A percentile compares a stretch with the other conserved stretches of the same genome.
Evolutionary conservation across 2,888 invertebrate species (phyloP).

Genomic region (Amphipyra berbera): DNA sequence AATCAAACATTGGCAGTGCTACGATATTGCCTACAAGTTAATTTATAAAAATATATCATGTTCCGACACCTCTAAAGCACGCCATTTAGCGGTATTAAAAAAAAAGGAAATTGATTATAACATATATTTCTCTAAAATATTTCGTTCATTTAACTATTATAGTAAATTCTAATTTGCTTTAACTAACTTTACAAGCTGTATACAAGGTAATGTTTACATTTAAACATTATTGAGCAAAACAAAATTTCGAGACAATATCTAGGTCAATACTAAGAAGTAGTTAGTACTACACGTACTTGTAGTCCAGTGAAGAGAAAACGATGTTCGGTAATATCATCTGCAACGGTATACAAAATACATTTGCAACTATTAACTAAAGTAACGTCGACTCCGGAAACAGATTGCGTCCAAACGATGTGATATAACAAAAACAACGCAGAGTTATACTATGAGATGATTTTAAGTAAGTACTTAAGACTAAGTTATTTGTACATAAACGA

Average conservation of each 20-base stretch:
- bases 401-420: slow-evolving; percentile 38
- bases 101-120: slow-evolving; percentile 23
- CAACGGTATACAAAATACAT: slow-evolving; percentile 53
- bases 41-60: slow-evolving; percentile 47
- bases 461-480: slow-evolving; percentile 63
- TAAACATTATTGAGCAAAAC: slow-evolving; percentile 63
- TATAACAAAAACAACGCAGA: slow-evolving; percentile 55
- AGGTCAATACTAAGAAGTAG: slow-evolving; percentile 38
- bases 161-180: slow-evolving; percentile 45
- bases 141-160: slow-evolving; percentile 51
- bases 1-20: slow-evolving; percentile 31
- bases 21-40: slow-evolving; percentile 41
- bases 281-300: slow-evolving; percentile 25
- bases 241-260: slow-evolving; percentile 50
- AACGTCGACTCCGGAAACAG: slow-evolving; percentile 42
- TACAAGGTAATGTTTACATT: slow-evolving; percentile 27
- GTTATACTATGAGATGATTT: slow-evolving; percentile 55
- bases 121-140: slow-evolving; percentile 55
- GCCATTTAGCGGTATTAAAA: slow-evolving; percentile 35
- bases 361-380: slow-evolving; percentile 48
- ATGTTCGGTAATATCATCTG: slow-evolving; percentile 55
- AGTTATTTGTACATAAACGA: slow-evolving; percentile 63
- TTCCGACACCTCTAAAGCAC: slow-evolving; percentile 38
- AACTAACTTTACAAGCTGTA: slow-evolving; percentile 48
- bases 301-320: slow-evolving; percentile 67